Evolutionary conservation across 2,797 vertebrate genomes (phyloP).

Genomic region (Selene dorsalis): DNA sequence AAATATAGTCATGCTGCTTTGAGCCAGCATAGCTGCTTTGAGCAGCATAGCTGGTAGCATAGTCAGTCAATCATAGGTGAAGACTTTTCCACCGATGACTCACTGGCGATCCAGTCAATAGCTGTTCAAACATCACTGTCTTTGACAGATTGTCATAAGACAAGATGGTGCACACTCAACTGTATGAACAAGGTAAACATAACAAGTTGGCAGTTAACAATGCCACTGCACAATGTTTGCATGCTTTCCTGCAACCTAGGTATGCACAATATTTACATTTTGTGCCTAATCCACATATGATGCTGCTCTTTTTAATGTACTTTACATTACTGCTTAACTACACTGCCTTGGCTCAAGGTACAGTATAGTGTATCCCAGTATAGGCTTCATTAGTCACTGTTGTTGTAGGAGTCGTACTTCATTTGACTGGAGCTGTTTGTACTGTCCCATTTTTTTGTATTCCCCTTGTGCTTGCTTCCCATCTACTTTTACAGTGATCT

Average conservation of each 20-base stretch:
- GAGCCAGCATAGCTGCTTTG: background rate
- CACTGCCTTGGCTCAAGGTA: background rate
- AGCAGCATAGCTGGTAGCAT: background rate
- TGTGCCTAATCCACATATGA: background rate
- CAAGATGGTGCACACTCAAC: background rate
- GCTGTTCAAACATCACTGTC: no score
- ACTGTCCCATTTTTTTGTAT: background rate
- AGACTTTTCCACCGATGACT: background rate
- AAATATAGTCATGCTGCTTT: background rate
- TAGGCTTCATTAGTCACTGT: background rate
- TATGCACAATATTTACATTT: background rate
- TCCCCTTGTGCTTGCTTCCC: slow-evolving; percentile 2
- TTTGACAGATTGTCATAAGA: background rate
- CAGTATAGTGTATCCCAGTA: background rate
- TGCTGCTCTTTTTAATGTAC: no score
- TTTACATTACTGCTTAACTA: background rate
- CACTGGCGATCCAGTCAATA: background rate
- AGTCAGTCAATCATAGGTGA: no score
- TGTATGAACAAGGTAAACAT: background rate
- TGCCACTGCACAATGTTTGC: background rate
- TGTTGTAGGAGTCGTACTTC: background rate
- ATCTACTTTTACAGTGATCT: slow-evolving; percentile 39
- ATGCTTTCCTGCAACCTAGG: background rate
- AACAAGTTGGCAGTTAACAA: background rate
- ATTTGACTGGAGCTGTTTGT: slow-evolving; percentile 3